Base-by-base conservation (phyloP, 1,140 invertebrate species). In the Trichogramma pretiosum region DNA sequence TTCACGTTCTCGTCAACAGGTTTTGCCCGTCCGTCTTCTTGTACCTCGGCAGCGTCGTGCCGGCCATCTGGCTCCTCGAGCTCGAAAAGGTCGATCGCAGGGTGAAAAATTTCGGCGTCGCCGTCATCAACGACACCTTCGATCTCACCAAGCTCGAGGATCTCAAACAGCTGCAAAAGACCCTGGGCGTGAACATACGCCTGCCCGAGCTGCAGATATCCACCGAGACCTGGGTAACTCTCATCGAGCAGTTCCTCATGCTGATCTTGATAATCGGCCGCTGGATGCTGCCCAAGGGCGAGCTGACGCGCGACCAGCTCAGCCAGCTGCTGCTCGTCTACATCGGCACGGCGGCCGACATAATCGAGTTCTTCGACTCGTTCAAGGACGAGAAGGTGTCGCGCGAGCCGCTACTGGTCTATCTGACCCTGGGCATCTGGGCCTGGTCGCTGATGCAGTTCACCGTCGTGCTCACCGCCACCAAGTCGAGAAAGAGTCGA, bases 341-440 rank as follows among this genome's bases (percentile, higher is more conserved):
- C 59, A 87, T 87, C 47, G 84, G 82, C 33, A 93, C 89, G 3
- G 91, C 91, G 0, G 91, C 90, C 0, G 93, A 96, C 64, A 96
- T 96, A 46, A 92, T 95, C 22, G 92, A 96, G 67, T 94, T 96
- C 66, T 94, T 94, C 65, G 92, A 95, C 63, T 92, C 91, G 0
- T 94, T 95, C 70, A 89, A 89, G 68, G 87, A 89, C 56, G 84
- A 87, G 38, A 82, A 80, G 52, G 84, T 90, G 23, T 82, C 83
- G 0, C 67, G 76, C 0, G 83, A 88, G 55, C 80, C 79, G 3
- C 73, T 87, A 4, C 69, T 90, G 3, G 85, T 88, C 0, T 76
- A 84, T 23, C 67, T 89, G 0, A 89, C 86, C 0, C 68, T 90
- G 49, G 82, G 81, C 0, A 89, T 90, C 46, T 90, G 87, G 87